phyloP scores from a whole-genome alignment of 2,797 vertebrate genomes.

The Coilia nasus region DNA sequence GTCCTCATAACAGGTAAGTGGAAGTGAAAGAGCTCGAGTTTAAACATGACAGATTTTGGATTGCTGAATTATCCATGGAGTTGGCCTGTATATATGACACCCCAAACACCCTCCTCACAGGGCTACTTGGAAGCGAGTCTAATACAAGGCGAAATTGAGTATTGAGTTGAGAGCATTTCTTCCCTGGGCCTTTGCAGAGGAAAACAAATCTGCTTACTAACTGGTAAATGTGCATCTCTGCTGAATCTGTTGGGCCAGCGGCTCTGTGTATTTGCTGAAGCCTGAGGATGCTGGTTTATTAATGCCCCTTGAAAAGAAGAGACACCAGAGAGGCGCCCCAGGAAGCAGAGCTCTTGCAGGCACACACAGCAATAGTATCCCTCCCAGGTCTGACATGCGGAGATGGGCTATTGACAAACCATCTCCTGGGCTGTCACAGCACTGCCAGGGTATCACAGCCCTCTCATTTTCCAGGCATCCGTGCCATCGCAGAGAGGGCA shows the following conservation, averaged over 20 bases:
- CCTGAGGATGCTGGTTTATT: constrained; percentile 53
- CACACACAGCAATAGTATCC: constrained; percentile 11
- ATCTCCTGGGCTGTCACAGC: constrained; percentile 40
- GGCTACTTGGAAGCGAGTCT: neutral
- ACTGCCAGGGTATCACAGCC: constrained; percentile 40
- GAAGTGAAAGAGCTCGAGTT: neutral
- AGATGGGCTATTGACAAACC: constrained; percentile 44
- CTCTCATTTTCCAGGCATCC: constrained; percentile 47
- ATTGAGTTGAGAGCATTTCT: constrained; percentile 26
- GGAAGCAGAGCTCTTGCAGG: constrained; percentile 37
- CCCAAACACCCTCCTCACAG: neutral
- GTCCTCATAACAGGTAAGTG: neutral
- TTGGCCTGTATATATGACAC: constrained; percentile 5
- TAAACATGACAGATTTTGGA: neutral
- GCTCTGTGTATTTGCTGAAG: constrained; percentile 29
- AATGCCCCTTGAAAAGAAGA: constrained; percentile 56
- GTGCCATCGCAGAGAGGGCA: constrained; percentile 26
- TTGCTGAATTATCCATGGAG: constrained; percentile 19
- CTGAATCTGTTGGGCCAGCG: constrained; percentile 9
- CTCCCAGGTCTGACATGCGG: constrained; percentile 14
- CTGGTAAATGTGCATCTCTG: neutral
- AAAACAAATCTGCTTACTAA: constrained; percentile 1
- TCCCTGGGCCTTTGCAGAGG: neutral
- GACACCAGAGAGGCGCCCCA: constrained; percentile 24
- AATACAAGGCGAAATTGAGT: constrained; percentile 20